A percentile compares a stretch with the other conserved stretches of the same genome.
Evolutionary conservation across 2,888 invertebrate species (phyloP).

Genomic region (Ceriagrion tenellum): DNA sequence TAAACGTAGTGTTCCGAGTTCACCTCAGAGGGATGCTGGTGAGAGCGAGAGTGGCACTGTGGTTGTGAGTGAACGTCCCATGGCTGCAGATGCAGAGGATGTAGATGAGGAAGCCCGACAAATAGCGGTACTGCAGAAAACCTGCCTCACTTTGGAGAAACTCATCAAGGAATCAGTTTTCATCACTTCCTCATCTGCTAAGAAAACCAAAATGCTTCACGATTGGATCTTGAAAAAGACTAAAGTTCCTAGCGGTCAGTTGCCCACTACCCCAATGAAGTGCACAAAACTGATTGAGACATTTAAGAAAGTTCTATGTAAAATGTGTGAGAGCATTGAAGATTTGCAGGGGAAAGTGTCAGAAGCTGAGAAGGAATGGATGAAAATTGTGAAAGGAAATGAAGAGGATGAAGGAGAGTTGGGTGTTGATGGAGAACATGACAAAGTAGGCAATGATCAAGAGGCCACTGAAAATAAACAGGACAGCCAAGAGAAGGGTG

Average conservation of each 20-base stretch:
- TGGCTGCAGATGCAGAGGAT: slow-evolving; percentile 70
- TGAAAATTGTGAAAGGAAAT: slow-evolving; percentile 57
- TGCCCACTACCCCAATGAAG: not conserved
- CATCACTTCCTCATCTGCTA: not conserved
- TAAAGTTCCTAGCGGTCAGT: not conserved
- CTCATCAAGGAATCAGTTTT: not conserved
- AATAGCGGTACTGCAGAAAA: not conserved
- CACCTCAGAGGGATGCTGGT: slow-evolving; percentile 70
- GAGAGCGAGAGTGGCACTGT: slow-evolving; percentile 68
- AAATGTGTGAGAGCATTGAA: slow-evolving; percentile 7
- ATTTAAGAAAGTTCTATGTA: slow-evolving; percentile 38
- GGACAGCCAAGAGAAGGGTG: slow-evolving; percentile 45
- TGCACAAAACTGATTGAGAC: slow-evolving; percentile 6
- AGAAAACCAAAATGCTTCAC: not conserved
- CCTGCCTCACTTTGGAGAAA: not conserved
- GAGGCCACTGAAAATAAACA: slow-evolving; percentile 26
- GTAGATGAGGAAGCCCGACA: not conserved
- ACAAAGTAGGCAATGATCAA: slow-evolving; percentile 72
- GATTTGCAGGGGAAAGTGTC: slow-evolving; percentile 23
- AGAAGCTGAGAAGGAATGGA: not conserved
- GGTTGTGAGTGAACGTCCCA: slow-evolving; percentile 57
- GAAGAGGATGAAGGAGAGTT: not conserved
- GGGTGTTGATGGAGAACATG: slow-evolving; percentile 74
- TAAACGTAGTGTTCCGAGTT: not conserved
- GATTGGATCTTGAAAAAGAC: slow-evolving; percentile 10